These are phyloP conservation scores for Okapia johnstoni DNA, from an alignment of 2,113 vertebrate genomes.

Conservation along the genomic window DNA sequence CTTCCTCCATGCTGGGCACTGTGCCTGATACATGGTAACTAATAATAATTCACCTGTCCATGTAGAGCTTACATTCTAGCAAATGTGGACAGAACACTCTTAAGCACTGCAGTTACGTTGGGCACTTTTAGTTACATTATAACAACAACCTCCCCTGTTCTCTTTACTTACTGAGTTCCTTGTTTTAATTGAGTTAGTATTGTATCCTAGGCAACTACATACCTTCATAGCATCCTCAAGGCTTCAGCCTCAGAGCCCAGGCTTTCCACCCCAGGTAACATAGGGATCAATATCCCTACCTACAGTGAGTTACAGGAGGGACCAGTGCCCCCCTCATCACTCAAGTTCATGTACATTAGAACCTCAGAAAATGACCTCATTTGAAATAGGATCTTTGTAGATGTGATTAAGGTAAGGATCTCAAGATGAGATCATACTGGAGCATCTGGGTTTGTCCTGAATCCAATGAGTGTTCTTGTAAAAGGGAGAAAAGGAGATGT, in stretches of 20 bases:
- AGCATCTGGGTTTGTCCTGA: background rate
- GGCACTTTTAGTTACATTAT: background rate
- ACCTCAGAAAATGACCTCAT: background rate
- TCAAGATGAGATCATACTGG: background rate
- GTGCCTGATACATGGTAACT: background rate
- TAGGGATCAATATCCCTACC: background rate
- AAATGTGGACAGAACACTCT: background rate
- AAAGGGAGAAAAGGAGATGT: background rate
- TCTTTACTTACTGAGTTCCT: background rate
- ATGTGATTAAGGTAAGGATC: background rate
- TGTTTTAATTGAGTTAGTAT: background rate
- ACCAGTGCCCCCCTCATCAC: rapidly evolving
- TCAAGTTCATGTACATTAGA: background rate
- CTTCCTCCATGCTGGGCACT: background rate
- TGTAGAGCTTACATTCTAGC: background rate
- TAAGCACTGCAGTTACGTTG: background rate
- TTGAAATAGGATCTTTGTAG: background rate
- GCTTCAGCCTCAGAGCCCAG: background rate
- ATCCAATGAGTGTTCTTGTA: background rate
- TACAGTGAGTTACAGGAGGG: background rate
- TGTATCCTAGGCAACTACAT: background rate
- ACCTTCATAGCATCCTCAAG: background rate
- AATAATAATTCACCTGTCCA: background rate
- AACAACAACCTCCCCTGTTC: background rate
- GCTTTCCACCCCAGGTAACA: background rate